These are phyloP conservation scores for Gila orcuttii DNA, from an alignment of 2,113 vertebrate genomes.

Conservation along the genomic window DNA sequence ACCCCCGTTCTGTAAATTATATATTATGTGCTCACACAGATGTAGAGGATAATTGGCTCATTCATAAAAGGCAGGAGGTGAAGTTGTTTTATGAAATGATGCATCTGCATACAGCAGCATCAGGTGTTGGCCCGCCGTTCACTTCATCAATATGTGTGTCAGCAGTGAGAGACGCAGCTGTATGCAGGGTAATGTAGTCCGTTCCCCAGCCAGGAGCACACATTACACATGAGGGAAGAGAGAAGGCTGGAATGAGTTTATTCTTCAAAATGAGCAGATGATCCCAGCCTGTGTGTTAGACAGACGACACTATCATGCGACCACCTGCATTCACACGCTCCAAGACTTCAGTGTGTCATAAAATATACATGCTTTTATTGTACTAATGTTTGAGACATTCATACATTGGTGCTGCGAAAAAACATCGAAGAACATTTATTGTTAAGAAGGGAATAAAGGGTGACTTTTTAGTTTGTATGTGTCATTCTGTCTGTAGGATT, in stretches of 20 bases:
- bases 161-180: conserved; percentile 36
- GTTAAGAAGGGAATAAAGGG: no score
- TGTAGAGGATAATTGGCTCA: conserved; percentile 27
- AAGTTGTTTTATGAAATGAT: conserved; percentile 37
- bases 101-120: conserved; percentile 27
- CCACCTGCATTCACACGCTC: conserved; percentile 19
- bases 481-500: background rate
- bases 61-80: conserved; percentile 29
- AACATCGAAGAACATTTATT: background rate
- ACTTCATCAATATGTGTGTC: conserved; percentile 45
- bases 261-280: conserved; percentile 40
- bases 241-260: conserved; percentile 18
- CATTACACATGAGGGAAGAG: conserved; percentile 35
- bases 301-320: conserved; percentile 8
- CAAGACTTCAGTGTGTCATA: background rate
- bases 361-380: background rate
- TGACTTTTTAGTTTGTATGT: background rate
- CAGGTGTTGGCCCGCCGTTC: conserved; percentile 26
- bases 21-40: conserved; percentile 6
- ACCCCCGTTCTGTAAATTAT: background rate
- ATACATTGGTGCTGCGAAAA: background rate
- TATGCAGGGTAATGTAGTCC: conserved; percentile 45
- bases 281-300: conserved; percentile 34
- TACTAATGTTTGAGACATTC: background rate
- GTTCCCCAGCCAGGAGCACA: conserved; percentile 23